Percentiles rank a stretch among this genome's conserved stretches.
Conservation (phyloP, 2,113 vertebrate species). For the Phalacrocorax carbo region DNA sequence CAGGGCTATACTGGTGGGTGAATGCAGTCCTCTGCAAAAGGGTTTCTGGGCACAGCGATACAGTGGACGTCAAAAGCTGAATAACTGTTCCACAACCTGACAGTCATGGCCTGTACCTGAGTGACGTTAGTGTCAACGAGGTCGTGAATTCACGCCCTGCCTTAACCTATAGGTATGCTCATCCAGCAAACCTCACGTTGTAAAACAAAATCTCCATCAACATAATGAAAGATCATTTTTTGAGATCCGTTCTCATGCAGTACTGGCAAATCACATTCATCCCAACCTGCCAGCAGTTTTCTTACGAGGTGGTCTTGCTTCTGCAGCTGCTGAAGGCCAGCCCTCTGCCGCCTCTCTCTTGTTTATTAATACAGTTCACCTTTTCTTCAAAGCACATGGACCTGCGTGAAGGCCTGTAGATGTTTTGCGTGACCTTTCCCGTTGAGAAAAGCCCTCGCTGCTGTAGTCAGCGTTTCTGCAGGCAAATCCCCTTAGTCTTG, state of each 20-base stretch:
- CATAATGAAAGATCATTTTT: fast-evolving
- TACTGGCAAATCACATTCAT: neutral
- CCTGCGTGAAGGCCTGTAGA: neutral
- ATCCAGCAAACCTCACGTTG: neutral
- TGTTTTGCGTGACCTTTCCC: constrained; percentile 3
- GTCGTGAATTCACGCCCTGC: neutral
- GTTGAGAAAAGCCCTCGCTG: neutral
- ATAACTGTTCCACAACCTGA: fast-evolving
- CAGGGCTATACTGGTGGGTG: fast-evolving
- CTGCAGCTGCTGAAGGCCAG: neutral
- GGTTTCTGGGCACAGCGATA: neutral
- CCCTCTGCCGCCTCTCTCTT: neutral
- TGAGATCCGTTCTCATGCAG: neutral
- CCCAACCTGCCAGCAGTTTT: neutral
- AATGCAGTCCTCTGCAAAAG: neutral
- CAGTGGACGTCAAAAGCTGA: neutral
- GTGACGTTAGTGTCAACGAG: fast-evolving
- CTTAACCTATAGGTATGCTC: fast-evolving
- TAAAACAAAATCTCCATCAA: fast-evolving
- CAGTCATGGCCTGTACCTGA: neutral
- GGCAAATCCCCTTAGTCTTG: neutral
- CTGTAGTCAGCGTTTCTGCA: neutral
- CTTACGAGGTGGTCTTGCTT: neutral
- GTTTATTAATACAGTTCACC: neutral
- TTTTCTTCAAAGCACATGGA: neutral